A percentile compares a stretch with the other conserved stretches of the same genome.
phyloP scores from a whole-genome alignment of 2,888 invertebrate species.

The Erebia palarica region DNA sequence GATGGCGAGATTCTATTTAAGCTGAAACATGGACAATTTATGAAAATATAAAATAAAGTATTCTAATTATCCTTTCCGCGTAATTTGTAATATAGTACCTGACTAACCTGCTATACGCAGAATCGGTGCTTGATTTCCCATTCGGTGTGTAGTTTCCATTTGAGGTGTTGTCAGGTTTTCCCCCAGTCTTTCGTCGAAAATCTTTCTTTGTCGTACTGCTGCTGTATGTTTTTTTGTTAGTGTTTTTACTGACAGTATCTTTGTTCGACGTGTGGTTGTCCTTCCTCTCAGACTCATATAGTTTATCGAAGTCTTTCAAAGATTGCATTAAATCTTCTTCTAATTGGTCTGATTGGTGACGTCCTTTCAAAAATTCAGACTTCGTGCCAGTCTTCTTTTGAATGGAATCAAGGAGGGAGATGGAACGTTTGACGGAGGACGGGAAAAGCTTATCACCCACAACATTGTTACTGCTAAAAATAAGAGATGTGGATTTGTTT shows the following conservation, averaged over 20 bases:
- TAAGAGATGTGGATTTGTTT: constrained; percentile 80
- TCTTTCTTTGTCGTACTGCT: constrained; percentile 61
- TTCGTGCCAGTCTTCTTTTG: constrained; percentile 68
- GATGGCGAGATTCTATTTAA: constrained; percentile 76
- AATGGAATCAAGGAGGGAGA: constrained; percentile 80
- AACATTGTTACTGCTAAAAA: constrained; percentile 82
- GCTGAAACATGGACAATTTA: constrained; percentile 48
- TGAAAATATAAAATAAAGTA: constrained; percentile 10
- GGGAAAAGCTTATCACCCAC: constrained; percentile 74
- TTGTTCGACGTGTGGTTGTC: constrained; percentile 58
- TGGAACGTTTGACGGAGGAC: constrained; percentile 81
- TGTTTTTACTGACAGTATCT: constrained; percentile 51
- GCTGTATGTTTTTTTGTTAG: constrained; percentile 50
- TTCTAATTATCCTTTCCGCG: background rate
- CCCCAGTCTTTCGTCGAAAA: constrained; percentile 56
- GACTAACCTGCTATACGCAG: constrained; percentile 93
- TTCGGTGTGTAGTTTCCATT: constrained; percentile 71
- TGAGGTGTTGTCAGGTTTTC: constrained; percentile 58
- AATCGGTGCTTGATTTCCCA: constrained; percentile 83
- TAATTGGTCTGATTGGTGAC: constrained; percentile 73
- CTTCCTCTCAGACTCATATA: constrained; percentile 70
- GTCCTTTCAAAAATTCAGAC: constrained; percentile 64
- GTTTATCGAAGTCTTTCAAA: constrained; percentile 76
- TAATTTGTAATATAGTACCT: constrained; percentile 57
- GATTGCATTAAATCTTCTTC: constrained; percentile 79